Evolutionary conservation across 1,140 invertebrate genomes (phyloP).

Genomic region (Cephus cinctus): DNA sequence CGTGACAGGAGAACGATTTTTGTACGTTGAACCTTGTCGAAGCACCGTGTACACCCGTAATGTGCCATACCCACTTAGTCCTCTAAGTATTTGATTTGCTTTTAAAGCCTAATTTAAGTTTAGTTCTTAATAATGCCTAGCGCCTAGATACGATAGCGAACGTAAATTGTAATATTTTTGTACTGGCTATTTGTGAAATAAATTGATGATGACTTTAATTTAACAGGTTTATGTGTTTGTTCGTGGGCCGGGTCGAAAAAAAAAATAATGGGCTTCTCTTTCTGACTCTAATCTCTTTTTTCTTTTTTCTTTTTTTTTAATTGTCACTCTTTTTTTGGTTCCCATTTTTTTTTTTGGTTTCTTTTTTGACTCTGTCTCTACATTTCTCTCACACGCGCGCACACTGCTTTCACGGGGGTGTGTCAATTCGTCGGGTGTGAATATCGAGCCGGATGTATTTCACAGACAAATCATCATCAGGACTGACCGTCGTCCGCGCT

Average conservation of each 20-base stretch:
- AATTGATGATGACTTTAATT: constrained; percentile 20
- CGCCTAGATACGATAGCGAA: constrained; percentile 5
- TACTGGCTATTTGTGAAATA: constrained; percentile 44
- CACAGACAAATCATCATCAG: too few species aligned
- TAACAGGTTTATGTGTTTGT: constrained; percentile 28
- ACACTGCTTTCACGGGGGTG: too few species aligned
- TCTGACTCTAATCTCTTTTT: background rate
- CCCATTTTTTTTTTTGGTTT: constrained; percentile 12
- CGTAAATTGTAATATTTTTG: constrained; percentile 52
- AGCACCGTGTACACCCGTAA: constrained; percentile 10
- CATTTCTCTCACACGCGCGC: constrained; percentile 10
- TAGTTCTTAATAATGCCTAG: constrained; percentile 19
- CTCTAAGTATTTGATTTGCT: constrained; percentile 3
- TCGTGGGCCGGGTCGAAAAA: constrained; percentile 21
- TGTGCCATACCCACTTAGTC: constrained; percentile 18
- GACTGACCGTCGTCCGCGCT: too few species aligned
- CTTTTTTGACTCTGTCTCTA: constrained; percentile 11
- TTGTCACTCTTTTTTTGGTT: constrained; percentile 11
- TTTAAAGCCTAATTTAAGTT: constrained; percentile 16
- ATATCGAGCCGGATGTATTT: too few species aligned
- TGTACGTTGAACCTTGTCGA: too few species aligned
- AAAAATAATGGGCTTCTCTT: constrained; percentile 19
- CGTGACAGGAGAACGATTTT: too few species aligned
- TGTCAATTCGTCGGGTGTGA: too few species aligned
- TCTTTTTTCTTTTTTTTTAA: constrained; percentile 9